phyloP scores from a whole-genome alignment of 35 echinoderm and acorn worm species.

The Eucidaris tribuloides region DNA sequence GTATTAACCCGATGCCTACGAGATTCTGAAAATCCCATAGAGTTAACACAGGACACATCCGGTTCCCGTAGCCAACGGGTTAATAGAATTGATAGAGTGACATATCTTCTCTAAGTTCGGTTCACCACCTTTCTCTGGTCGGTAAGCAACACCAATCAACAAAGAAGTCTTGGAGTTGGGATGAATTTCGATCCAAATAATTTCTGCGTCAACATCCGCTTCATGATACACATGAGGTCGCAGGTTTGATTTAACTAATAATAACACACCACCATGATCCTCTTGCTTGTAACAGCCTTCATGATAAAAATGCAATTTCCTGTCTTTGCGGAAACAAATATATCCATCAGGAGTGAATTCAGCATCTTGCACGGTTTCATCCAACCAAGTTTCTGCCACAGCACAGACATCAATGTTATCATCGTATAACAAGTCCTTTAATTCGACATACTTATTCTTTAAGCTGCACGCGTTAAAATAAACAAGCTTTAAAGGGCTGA shows the following conservation, averaged over 20 bases:
- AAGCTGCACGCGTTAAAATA: too few relatives aligned
- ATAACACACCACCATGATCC: background rate
- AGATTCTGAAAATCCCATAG: too few relatives aligned
- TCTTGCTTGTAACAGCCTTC: background rate
- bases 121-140: background rate
- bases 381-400: conserved; percentile 33
- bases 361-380: background rate
- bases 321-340: conserved; percentile 17
- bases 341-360: conserved; percentile 32
- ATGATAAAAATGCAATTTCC: conserved; percentile 9
- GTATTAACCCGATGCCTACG: too few relatives aligned
- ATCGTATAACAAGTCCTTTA: conserved; percentile 16
- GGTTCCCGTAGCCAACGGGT: too few relatives aligned
- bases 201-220: conserved; percentile 2
- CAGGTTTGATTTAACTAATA: conserved; percentile 20
- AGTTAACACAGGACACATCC: too few relatives aligned
- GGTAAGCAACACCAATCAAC: too few relatives aligned
- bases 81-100: background rate
- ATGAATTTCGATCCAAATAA: conserved; percentile 1
- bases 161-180: background rate
- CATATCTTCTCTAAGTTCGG: background rate
- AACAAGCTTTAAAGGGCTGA: too few relatives aligned
- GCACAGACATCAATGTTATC: conserved; percentile 20
- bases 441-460: conserved; percentile 15
- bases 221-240: background rate